Base-by-base conservation (phyloP, 2,113 vertebrate genomes). In the Serinus canaria region DNA sequence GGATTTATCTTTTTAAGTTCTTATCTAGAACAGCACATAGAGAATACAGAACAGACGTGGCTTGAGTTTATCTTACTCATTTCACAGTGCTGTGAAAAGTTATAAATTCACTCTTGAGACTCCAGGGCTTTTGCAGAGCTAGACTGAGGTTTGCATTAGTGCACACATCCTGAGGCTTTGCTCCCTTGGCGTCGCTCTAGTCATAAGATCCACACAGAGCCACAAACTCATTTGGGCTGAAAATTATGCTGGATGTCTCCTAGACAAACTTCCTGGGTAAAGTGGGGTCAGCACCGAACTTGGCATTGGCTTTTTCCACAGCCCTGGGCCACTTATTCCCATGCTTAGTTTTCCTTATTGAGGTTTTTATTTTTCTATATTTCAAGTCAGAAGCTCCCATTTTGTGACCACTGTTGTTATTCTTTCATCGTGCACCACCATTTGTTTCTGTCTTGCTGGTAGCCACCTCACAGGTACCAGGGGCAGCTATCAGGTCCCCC, bases 1-100 rank as follows among this genome's bases (percentile, higher is more conserved):
- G 46, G 21, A 23, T 89, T 95, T 94, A 93, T 91, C 82, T 77
- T 92, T 85, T 39, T 62, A 69, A 95, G 46, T 49, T 82, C 63
- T 94, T 94, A 76, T 85, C 88, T 77, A 53, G 83, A 89, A 58
- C 47, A 81, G 16, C 31, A 70, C 55, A 50, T 43, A 74, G 21
- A 55, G 68, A 95, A 94, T 94, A 81, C 28, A 77, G n/a, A 80
- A 74, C 13, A 89, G 53, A 56, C 55, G 86, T 0, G 4, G 31
- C 25, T 44, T 76, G 62, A 80, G 53, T 91, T 91, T 88, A 89
- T 90, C 72, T 88, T 77, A 60, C 10, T 79, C 15, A 17, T 87
- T 90, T 92, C 68, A 83, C 47, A 77, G 58, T 77, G n/a, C 41
- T 76, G 46, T 83, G 75, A 58, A 91, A 90, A 83, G 63, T 68